Evolutionary conservation across 2,797 vertebrate species (phyloP), one percentile per base, ranked within the genome.

Genomic region (Acanthiza pusilla): DNA sequence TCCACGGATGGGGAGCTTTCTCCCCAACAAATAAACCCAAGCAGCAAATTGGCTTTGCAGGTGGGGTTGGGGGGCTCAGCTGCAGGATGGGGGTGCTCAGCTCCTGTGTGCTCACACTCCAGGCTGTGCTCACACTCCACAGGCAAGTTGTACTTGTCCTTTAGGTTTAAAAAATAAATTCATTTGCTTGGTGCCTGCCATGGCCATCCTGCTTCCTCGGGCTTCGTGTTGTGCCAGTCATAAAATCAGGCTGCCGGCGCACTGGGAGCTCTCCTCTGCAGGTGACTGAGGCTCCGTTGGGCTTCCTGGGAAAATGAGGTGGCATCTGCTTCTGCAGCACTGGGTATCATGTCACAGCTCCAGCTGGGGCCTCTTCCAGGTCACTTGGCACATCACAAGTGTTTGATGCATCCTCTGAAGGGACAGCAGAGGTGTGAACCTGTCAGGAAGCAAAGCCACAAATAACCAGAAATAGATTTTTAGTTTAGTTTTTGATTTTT

Each of bases 351-450:
- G 93, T 88, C 67, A 5, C 67, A 62, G 85, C 91, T 42, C 76
- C 30, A 47, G 72, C 81, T 65, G 80, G 71, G 85, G 91, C 79
- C 13, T 3, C 90, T 93, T 95, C 77, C 77, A 93, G 94, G 95
- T 94, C 93, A 76, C 68, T 84, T 84, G 85, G 83, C 88, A 51
- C 77, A 75, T 87, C 91, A 18, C 62, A 27, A 58, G 72, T 55
- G 81, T 85, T 95, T 94, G 91, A 73, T 83, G 93, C 72, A 19
- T 80, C 65, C 81, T 91, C 91, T 80, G 93, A 67, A 86, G 82
- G 89, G 93, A 86, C 66, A 76, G 15, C 80, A 96, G 84, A 96
- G 79, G 93, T 95, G 91, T 54, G 92, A 94, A 91, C 77, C 38
- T 74, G 79, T 91, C 82, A 72, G 66, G 73, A 67, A 65, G 66